phyloP scores from a whole-genome alignment of 30 jellyfish, hydroid and myxozoan genomes.

The Phacellophora camtschatica region DNA sequence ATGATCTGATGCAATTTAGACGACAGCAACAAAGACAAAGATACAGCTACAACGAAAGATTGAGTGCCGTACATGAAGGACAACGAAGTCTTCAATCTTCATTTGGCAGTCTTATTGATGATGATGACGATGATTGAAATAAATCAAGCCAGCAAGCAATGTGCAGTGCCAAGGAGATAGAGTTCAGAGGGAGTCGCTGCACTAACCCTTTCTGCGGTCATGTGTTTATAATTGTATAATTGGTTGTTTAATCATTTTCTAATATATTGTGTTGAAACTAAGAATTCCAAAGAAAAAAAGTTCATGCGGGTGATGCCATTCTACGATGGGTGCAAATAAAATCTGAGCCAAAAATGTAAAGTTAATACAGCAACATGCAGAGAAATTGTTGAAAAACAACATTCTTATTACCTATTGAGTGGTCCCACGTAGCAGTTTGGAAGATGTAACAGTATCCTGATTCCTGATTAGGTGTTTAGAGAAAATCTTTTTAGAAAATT shows the following conservation, averaged over 20 bases:
- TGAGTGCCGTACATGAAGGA: slow-evolving; percentile 84
- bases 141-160: neutral
- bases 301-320: too few relatives aligned
- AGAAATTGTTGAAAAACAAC: too few relatives aligned
- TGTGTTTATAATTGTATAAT: neutral
- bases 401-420: too few relatives aligned
- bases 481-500: too few relatives aligned
- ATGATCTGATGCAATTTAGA: slow-evolving; percentile 73
- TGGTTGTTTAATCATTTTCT: neutral
- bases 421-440: too few relatives aligned
- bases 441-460: too few relatives aligned
- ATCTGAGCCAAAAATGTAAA: too few relatives aligned
- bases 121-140: neutral
- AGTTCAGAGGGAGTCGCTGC: neutral
- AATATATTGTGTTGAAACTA: neutral
- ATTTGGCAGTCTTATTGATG: slow-evolving; percentile 95
- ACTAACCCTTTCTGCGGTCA: neutral
- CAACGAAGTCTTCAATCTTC: slow-evolving; percentile 80
- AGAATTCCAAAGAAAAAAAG: too few relatives aligned
- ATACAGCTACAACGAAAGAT: slow-evolving; percentile 65
- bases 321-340: too few relatives aligned
- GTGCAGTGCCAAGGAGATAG: neutral
- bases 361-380: too few relatives aligned
- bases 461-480: too few relatives aligned
- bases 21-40: slow-evolving; percentile 76